A percentile compares a stretch with the other conserved stretches of the same genome.
Conservation (phyloP, 2,797 vertebrate genomes). For the Euphonia xanthogaster region DNA sequence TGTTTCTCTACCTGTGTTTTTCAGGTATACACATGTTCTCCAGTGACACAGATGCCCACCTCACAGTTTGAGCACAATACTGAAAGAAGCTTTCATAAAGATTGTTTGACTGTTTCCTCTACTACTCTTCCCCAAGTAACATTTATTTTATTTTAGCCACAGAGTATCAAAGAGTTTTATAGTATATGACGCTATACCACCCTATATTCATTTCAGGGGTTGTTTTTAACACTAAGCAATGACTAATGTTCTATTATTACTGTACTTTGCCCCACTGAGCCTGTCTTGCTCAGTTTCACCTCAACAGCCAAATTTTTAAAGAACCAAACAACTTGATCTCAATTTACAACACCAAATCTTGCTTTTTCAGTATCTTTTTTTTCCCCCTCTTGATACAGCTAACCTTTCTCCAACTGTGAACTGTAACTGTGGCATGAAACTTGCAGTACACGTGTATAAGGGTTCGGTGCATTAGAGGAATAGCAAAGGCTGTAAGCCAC, state of each 20-base stretch:
- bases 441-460: accelerated
- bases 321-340: not conserved
- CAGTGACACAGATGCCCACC: not conserved
- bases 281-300: not conserved
- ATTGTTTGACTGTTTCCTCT: not conserved
- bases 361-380: not conserved
- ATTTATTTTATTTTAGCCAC: not conserved
- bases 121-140: not conserved
- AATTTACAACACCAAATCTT: not conserved
- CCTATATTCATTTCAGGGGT: not conserved
- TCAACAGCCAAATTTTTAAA: not conserved
- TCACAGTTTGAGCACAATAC: not conserved
- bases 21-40: not conserved
- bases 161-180: not conserved
- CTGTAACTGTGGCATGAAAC: not conserved
- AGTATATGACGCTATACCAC: not conserved
- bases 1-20: not conserved
- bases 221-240: not conserved
- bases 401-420: not conserved
- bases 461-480: not conserved
- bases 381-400: accelerated
- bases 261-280: not conserved
- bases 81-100: not conserved
- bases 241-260: not conserved
- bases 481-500: not conserved